A percentile compares a stretch with the other conserved stretches of the same genome.
Conservation (phyloP, 2,888 invertebrate species). For the Belgica antarctica region DNA sequence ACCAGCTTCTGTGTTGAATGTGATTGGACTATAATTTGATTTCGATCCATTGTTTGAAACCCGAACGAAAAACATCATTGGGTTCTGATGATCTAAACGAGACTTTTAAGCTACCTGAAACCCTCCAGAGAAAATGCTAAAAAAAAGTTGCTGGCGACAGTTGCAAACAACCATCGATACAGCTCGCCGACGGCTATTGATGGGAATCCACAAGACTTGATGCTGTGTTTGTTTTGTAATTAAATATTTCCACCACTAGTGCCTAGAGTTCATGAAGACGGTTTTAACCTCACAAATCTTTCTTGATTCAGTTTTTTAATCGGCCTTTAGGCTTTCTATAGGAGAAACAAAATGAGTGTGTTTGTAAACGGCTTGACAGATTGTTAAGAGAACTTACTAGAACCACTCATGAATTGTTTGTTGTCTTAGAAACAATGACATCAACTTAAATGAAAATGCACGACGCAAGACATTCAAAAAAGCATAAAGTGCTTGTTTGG, state of each 20-base stretch:
- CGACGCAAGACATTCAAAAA: too few species aligned
- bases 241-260: constrained; percentile 33
- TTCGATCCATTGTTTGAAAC: background rate
- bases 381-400: background rate
- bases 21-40: constrained; percentile 41
- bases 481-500: background rate
- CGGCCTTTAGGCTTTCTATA: too few species aligned
- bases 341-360: background rate
- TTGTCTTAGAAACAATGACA: background rate
- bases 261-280: too few species aligned
- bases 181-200: background rate
- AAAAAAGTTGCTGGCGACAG: too few species aligned
- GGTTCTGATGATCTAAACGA: background rate
- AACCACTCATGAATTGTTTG: background rate
- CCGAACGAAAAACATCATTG: background rate
- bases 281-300: too few species aligned
- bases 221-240: constrained; percentile 34
- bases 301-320: too few species aligned
- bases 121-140: background rate
- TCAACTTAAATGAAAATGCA: background rate
- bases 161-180: background rate
- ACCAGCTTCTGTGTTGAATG: constrained; percentile 19
- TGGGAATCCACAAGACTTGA: constrained; percentile 13
- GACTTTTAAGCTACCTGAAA: constrained; percentile 4
- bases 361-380: constrained; percentile 8